Percentiles rank a stretch among this genome's conserved stretches.
Evolutionary conservation across 2,113 vertebrate genomes (phyloP).

Genomic region (Callaeas wilsoni): DNA sequence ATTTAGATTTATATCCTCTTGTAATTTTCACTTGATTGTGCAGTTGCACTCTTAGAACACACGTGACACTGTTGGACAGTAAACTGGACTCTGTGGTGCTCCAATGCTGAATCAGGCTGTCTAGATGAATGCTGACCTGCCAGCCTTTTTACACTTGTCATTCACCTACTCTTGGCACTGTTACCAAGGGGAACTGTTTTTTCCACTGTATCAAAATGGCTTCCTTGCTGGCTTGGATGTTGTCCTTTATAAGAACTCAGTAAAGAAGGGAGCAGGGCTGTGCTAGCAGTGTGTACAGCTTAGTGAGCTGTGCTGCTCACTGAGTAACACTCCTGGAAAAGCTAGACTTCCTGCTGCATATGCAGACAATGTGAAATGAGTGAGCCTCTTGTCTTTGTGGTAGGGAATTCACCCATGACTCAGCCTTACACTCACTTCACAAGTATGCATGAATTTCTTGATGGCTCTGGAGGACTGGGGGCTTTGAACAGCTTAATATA

Average conservation of each 20-base stretch:
- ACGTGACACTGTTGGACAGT: background rate
- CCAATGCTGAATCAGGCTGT: background rate
- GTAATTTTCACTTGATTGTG: background rate
- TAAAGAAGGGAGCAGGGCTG: background rate
- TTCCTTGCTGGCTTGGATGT: background rate
- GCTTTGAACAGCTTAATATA: background rate
- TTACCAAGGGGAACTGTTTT: background rate
- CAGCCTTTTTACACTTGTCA: background rate
- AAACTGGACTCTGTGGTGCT: background rate
- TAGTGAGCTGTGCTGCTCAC: background rate
- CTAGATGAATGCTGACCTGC: background rate
- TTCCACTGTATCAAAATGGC: background rate
- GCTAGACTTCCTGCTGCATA: background rate
- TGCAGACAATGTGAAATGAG: background rate
- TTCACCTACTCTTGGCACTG: background rate
- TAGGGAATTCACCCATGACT: background rate
- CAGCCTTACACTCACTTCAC: background rate
- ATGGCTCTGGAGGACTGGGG: background rate
- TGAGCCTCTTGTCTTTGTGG: background rate
- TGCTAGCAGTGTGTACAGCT: background rate
- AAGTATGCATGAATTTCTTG: background rate
- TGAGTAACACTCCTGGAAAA: background rate
- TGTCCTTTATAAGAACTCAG: background rate
- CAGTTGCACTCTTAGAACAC: background rate
- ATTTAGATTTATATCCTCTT: background rate